Conservation (phyloP, 2,113 vertebrate genomes). For the Neoarius graeffei region DNA sequence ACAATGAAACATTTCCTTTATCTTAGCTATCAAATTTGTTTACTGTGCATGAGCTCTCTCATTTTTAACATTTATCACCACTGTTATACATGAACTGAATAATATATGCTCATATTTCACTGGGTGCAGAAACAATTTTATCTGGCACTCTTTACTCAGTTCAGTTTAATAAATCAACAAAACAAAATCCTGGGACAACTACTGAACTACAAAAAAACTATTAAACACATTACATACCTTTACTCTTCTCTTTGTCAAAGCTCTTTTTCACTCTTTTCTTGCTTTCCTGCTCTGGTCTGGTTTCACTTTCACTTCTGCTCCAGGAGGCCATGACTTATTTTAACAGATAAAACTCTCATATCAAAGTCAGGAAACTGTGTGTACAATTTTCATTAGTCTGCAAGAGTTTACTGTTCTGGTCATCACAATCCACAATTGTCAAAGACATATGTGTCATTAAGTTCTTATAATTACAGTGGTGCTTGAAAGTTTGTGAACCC, state of each 20-base stretch:
- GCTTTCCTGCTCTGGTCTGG: neutral
- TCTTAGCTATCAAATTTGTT: neutral
- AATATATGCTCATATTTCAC: neutral
- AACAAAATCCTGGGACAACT: neutral
- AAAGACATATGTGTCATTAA: too few relatives aligned
- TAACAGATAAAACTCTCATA: neutral
- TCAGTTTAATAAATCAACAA: neutral
- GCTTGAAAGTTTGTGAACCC: too few relatives aligned
- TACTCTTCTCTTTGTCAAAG: neutral
- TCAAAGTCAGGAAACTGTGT: neutral
- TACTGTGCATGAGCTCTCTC: neutral
- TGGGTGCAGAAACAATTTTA: neutral
- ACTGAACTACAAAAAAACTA: neutral
- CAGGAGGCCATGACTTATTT: neutral
- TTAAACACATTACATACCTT: neutral
- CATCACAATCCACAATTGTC: neutral
- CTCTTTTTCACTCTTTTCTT: too few relatives aligned
- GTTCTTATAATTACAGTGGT: too few relatives aligned
- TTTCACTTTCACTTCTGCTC: neutral
- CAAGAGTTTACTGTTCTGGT: neutral
- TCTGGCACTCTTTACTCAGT: neutral
- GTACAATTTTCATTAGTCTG: neutral
- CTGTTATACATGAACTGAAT: too few relatives aligned
- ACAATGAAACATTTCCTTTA: neutral
- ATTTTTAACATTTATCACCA: neutral